Evolutionary conservation across 1,140 invertebrate genomes (phyloP), one percentile per base, ranked within the genome.

Genomic region (Propsilocerus akamusi): DNA sequence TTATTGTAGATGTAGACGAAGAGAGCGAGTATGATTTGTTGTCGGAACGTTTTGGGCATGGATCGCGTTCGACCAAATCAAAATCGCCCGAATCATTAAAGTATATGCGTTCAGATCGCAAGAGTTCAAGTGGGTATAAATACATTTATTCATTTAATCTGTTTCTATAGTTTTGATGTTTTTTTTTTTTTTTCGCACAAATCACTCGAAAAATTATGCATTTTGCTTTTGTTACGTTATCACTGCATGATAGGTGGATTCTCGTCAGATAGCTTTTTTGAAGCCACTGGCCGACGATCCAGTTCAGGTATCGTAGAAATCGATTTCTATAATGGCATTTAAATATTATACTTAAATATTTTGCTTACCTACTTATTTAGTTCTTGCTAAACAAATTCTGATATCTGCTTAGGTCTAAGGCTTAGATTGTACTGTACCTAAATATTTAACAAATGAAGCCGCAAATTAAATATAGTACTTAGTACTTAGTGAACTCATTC

Each of bases 261-360:
- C 14, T 53, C 28, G 60, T 62, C 60, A 54, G 60, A 64, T 63
- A 58, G 61, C 54, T 64, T 64, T 61, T 53, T 64, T 47, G 62
- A 64, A 56, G 62, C 62, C 56, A 64, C 62, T 53, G 62, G 62
- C 58, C 59, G 62, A 32, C 57, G 62, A 54, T 62, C 59, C 28
- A 64, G 62, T 55, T 64, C 62, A 64, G 62, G 62, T 64, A 64
- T 30, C 10, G 11, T 7, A 30, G 28, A 30, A 30, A 30, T 30
- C 14, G 6, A 12, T 30, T 30, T 30, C n/a, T n/a, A n/a, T n/a
- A n/a, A n/a, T n/a, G n/a, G n/a, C n/a, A n/a, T n/a, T n/a, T n/a
- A n/a, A n/a, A n/a, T n/a, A n/a, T n/a, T n/a, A n/a, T n/a, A n/a
- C n/a, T n/a, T n/a, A n/a, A n/a, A n/a, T n/a, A n/a, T n/a, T n/a